These are phyloP conservation scores for Luidia sarsii DNA, from an alignment of 53 echinoderm and acorn worm genomes.

Conservation along the genomic window DNA sequence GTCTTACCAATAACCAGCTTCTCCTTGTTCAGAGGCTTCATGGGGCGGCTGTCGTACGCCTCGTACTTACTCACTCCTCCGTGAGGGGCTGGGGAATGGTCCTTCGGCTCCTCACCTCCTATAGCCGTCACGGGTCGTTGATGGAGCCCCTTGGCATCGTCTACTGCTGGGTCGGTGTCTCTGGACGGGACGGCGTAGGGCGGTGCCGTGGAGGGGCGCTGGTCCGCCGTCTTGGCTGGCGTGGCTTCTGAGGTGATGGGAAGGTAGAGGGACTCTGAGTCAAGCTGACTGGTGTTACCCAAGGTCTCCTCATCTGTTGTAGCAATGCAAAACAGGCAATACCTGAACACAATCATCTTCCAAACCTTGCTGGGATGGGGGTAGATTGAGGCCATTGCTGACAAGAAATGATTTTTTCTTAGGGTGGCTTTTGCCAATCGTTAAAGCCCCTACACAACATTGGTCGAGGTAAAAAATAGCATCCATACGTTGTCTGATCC, in stretches of 20 bases:
- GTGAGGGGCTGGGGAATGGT: not conserved
- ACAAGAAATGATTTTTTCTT: too few species aligned
- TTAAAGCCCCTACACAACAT: too few species aligned
- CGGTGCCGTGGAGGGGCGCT: conserved; percentile 63
- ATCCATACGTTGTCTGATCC: too few species aligned
- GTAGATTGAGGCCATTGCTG: too few species aligned
- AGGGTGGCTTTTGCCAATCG: too few species aligned
- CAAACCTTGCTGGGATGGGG: too few species aligned
- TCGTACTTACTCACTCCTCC: conserved; percentile 69
- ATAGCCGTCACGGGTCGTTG: conserved; percentile 51
- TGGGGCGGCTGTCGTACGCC: conserved; percentile 75
- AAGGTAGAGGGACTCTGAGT: conserved; percentile 71
- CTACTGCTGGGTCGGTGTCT: conserved; percentile 15
- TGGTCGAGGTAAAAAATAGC: too few species aligned
- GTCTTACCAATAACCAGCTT: not conserved
- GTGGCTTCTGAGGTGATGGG: conserved; percentile 49
- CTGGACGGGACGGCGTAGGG: conserved; percentile 39
- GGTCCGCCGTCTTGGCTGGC: conserved; percentile 26
- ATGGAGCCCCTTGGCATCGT: conserved; percentile 2
- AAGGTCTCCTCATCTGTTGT: conserved; percentile 40
- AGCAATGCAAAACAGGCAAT: too few species aligned
- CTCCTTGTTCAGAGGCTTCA: conserved; percentile 63
- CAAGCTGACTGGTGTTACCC: conserved; percentile 56
- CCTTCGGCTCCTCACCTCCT: conserved; percentile 4
- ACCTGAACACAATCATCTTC: too few species aligned